Conservation (phyloP, 2,797 vertebrate genomes). For the Natrix natrix region DNA sequence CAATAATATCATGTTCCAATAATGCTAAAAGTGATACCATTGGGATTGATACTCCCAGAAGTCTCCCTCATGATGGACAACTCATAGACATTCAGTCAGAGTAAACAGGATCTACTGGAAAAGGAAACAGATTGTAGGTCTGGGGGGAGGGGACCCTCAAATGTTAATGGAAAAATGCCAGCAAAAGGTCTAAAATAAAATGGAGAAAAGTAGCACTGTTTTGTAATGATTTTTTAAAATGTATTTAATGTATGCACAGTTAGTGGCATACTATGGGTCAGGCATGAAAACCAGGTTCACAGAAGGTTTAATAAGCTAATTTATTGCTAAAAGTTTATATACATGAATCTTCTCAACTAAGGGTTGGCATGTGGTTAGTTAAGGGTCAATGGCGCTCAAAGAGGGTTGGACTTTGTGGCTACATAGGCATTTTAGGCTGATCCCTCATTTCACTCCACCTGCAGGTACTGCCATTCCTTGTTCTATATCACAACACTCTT, state of each 20-base stretch:
- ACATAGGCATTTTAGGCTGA: not conserved
- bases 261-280: not conserved
- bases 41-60: not conserved
- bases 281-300: not conserved
- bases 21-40: not conserved
- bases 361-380: not conserved
- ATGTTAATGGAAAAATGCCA: not conserved
- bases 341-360: not conserved
- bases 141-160: not conserved
- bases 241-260: not conserved
- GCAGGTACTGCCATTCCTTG: not conserved
- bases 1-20: not conserved
- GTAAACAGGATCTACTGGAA: not conserved
- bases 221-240: not conserved
- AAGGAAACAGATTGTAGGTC: not conserved
- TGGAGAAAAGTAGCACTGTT: not conserved
- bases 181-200: not conserved
- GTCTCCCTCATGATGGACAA: not conserved
- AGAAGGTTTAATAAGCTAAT: not conserved
- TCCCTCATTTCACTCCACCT: not conserved
- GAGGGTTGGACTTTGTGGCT: not conserved
- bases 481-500: not conserved
- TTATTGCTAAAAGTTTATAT: not conserved
- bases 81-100: not conserved
- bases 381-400: not conserved